Evolutionary conservation across 2,797 vertebrate species (phyloP), one percentile per base, ranked within the genome.

Genomic region (Spheniscus humboldti): DNA sequence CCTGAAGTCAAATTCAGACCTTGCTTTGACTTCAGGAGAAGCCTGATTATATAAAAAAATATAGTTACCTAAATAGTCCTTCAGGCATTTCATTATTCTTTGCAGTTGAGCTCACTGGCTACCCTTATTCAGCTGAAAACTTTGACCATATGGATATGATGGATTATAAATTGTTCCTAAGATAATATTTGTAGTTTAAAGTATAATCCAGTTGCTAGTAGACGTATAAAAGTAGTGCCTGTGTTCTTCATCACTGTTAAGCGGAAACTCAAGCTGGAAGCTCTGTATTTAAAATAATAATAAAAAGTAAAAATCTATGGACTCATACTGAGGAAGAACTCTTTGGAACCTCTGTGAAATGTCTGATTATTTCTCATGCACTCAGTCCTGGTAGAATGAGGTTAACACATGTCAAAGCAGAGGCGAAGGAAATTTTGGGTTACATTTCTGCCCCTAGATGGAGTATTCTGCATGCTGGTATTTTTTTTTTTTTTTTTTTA

Each of bases 381-480:
- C 50, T 68, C 55, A 41, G 52, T 31, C 13, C 33, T 39, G n/a
- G 28, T 35, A 78, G 77, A 90, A 84, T 59, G 90, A 95, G 91
- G 90, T 52, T 77, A 94, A 81, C 84, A 75, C 50, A 95, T 94
- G 94, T 80, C 43, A 79, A 67, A 95, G 84, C 19, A 45, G 71
- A 86, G 60, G 83, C 78, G 83, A 14, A 80, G 80, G 81, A 87
- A 90, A 79, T 64, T 93, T 69, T 20, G 57, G 59, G 62, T 92
- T 90, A 71, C 92, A 95, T 97, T 97, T 97, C 97, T 97, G 81
- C 97, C 97, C 88, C 97, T 97, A 98, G 97, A 94, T 97, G 97
- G 97, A 97, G 97, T 96, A 78, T 97, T 97, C 94, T 96, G 92
- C 96, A 95, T 94, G 24, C 92, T 81, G 64, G 31, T 95, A 12